Base-by-base conservation (phyloP, 1,140 invertebrate genomes). In the Aphidius ervi region DNA sequence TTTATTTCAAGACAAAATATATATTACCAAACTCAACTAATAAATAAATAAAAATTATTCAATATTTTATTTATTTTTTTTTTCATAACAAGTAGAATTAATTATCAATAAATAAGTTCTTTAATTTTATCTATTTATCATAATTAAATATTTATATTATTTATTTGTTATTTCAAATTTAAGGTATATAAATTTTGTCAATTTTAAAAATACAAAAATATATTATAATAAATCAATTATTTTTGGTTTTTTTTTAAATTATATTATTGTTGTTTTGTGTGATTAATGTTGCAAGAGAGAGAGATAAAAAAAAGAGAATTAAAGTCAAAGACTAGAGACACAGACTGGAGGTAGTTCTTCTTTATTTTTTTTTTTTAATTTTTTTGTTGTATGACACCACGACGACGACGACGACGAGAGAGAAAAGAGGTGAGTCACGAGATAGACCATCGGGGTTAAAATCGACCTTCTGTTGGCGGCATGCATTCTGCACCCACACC, bases 361-460 rank as follows among this genome's bases (percentile, higher is more conserved):
- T 31, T 31, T 31, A 31, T 31, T 31, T 3, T 31, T 31, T 31
- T 31, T 31, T 31, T 3, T 31, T 1, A 31, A 3, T 31, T 31
- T 31, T 31, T 3, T 31, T 31, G 1, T 31, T 1, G 23, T 31
- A 31, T 31, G 23, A 31, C 49, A 52, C 23, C 6, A 23, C 6
- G 31, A 7, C 4, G 4, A 16, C 16, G 4, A 16, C 16, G 16
- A 16, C 16, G 16, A 16, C 16, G 16, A 16, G 16, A 58, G 43
- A 31, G 53, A 55, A 55, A 55, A 57, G 52, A 62, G 60, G 60
- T 62, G 60, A 62, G 60, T 62, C 60, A 62, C 60, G 55, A 54
- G 23, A 31, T 57, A 62, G 60, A 62, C 60, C 60, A 62, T 62
- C 60, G 55, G 60, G 60, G 60, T 62, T 62, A 52, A 54, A 62